Evolutionary conservation across 2,888 invertebrate species (phyloP), one percentile per base, ranked within the genome.

Genomic region (Spilarctia lutea): DNA sequence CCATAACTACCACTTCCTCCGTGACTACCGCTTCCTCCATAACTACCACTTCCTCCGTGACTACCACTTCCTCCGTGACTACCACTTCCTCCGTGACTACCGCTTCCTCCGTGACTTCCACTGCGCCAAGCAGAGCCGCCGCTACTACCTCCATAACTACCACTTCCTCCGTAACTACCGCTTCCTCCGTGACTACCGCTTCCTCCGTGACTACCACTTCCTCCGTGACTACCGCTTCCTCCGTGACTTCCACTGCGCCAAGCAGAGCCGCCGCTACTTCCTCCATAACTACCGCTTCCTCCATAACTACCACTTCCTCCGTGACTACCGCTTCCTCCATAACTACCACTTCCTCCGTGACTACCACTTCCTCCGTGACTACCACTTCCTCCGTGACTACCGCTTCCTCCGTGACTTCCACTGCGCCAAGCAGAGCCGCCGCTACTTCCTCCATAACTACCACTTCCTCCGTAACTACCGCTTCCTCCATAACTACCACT

Each of bases 81-180:
- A 20, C 48, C 20, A 7, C 77, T 48, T 66, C 77, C 77, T 7
- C 74, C 71, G 18, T 48, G 60, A 33, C 48, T 48, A 20, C 48
- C 20, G 7, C 77, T 48, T 66, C 76, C 77, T 7, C 74, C 76
- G 6, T 73, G 68, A 45, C 74, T 27, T 13, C 60, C 27, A 16
- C 27, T 71, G 83, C 86, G 69, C 81, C 88, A 68, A 83, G 88
- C 69, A 77, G 79, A 68, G 24, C 75, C 75, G 10, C 77, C 77
- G 11, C 85, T 84, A 33, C 84, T 27, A 27, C 60, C 60, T 60
- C 27, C 76, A 3, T 73, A 66, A 45, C 74, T 27, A 27, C 60
- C 27, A 13, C 60, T 60, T 60, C 60, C 60, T 60, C 60, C 76
- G 4, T 73, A 66, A 45, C 72, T 27, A 60, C 27, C 27, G 27